These are phyloP conservation scores for Peromyscus aztecus DNA, from an alignment of 2,797 vertebrate genomes.

Conservation along the genomic window DNA sequence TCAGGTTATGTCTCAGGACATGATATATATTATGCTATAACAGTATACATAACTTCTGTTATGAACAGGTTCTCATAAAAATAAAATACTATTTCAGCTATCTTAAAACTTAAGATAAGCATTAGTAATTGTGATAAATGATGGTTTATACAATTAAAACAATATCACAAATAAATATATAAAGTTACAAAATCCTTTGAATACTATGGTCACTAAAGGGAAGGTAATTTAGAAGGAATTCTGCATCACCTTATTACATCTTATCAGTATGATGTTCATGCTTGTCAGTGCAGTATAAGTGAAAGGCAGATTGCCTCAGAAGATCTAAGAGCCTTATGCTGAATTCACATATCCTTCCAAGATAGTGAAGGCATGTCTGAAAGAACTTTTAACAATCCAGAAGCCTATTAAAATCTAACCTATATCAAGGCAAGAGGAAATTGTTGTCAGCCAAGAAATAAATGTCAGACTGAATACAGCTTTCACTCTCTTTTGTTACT, in stretches of 20 bases:
- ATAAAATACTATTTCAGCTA: not conserved
- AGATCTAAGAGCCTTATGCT: not conserved
- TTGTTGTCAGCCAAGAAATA: not conserved
- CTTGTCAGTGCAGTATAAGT: not conserved
- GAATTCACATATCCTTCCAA: not conserved
- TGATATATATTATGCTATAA: not conserved
- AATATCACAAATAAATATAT: not conserved
- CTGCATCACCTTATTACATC: not conserved
- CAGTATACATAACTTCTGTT: not conserved
- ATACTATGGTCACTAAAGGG: not conserved
- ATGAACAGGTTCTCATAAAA: not conserved
- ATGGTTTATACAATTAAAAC: not conserved
- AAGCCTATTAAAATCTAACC: not conserved
- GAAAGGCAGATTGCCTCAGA: not conserved
- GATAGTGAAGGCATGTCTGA: not conserved
- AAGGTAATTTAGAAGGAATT: not conserved
- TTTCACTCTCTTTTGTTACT: not conserved
- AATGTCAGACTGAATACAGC: not conserved
- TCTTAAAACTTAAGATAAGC: not conserved
- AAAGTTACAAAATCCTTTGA: conserved; percentile 5
- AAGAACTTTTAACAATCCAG: fast-evolving
- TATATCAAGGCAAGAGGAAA: not conserved
- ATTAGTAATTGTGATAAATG: not conserved
- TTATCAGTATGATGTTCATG: not conserved
- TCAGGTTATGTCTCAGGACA: conserved; percentile 23